Conservation (phyloP, 2,888 invertebrate genomes). For the Quadroppia sp. region DNA sequence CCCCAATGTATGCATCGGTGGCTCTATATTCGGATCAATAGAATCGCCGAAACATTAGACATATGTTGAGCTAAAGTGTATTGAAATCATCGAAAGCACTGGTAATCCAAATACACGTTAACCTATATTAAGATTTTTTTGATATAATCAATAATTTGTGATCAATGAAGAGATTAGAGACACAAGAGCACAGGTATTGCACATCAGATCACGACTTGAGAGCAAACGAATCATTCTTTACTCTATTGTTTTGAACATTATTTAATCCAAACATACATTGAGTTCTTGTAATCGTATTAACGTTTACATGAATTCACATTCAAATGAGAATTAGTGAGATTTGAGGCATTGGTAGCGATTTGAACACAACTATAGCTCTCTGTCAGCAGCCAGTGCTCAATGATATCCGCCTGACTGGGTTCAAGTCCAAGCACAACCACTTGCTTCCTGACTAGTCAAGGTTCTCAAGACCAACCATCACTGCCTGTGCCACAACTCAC, state of each 20-base stretch:
- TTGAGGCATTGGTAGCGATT: not conserved
- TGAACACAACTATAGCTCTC: not conserved
- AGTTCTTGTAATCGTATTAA: too few species aligned
- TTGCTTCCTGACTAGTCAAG: constrained; percentile 36
- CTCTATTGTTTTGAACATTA: not conserved
- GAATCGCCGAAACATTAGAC: constrained; percentile 18
- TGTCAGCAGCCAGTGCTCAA: not conserved
- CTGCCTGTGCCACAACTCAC: constrained; percentile 14
- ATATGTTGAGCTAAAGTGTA: not conserved
- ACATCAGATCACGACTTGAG: not conserved
- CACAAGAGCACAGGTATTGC: not conserved
- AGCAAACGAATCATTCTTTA: not conserved
- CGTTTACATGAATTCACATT: not conserved
- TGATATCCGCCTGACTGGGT: constrained; percentile 30
- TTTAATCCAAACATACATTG: not conserved
- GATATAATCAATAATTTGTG: not conserved
- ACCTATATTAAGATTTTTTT: constrained; percentile 4
- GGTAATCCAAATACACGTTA: constrained; percentile 20
- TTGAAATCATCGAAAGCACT: constrained; percentile 18
- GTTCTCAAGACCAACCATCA: not conserved
- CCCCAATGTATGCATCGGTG: constrained; percentile 40
- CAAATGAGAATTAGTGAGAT: not conserved
- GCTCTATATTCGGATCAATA: constrained; percentile 13
- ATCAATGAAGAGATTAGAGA: constrained; percentile 1
- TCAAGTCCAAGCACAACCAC: constrained; percentile 26